Conservation (phyloP, 2,113 vertebrate species). For the Anhinga anhinga region DNA sequence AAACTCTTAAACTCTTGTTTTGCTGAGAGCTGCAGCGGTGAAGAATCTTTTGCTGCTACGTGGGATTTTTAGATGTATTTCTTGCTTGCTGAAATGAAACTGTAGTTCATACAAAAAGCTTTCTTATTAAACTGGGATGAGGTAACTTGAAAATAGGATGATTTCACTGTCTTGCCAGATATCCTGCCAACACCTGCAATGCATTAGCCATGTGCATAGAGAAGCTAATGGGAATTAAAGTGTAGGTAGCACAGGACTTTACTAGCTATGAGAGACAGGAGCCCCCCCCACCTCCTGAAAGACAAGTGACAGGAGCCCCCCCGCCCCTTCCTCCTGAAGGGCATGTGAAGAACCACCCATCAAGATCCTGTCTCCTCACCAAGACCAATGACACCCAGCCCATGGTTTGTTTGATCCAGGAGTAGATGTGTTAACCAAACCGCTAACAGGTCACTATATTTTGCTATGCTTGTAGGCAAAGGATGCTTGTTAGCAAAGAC, state of each 20-base stretch:
- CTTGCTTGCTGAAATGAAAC: neutral
- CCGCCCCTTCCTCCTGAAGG: rapidly evolving
- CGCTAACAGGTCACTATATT: neutral
- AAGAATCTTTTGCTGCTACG: neutral
- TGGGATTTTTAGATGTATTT: neutral
- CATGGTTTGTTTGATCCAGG: neutral
- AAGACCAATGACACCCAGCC: neutral
- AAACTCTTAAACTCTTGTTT: neutral
- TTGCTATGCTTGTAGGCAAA: neutral
- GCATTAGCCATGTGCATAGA: neutral
- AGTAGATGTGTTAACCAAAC: neutral
- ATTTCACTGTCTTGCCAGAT: neutral
- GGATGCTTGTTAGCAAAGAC: neutral
- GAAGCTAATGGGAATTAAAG: neutral
- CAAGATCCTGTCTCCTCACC: neutral
- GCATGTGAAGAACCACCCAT: neutral
- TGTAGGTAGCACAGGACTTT: neutral
- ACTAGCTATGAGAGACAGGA: neutral
- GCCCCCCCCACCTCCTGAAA: rapidly evolving
- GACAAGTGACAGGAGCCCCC: neutral
- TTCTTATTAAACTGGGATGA: neutral
- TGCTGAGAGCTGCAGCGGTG: neutral
- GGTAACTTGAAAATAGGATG: neutral
- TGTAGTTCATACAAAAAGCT: neutral
- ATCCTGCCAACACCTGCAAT: neutral